phyloP scores from a whole-genome alignment of 2,888 invertebrate species.

The Pandemis heparana region DNA sequence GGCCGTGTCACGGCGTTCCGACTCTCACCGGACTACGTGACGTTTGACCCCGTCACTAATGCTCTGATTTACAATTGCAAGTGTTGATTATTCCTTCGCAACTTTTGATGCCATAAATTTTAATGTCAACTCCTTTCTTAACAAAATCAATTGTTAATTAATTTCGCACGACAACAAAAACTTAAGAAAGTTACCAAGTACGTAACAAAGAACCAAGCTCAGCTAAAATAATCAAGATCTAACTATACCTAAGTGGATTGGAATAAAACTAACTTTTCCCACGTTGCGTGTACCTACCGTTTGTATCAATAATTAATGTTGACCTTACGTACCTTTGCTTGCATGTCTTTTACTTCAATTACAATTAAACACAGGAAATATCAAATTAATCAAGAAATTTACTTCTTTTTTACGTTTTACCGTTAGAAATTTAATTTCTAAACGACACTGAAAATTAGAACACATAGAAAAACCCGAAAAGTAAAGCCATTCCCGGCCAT shows the following conservation, averaged over 20 bases:
- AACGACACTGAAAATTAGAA: too few species aligned
- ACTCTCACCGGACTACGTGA: constrained; percentile 1
- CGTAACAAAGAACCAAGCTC: neutral
- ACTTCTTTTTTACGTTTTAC: too few species aligned
- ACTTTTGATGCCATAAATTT: neutral
- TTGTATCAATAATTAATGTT: constrained; percentile 7
- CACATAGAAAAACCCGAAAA: too few species aligned
- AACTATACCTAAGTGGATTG: neutral
- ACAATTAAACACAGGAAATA: too few species aligned
- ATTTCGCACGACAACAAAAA: neutral
- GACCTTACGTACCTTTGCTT: neutral
- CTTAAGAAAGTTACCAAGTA: neutral
- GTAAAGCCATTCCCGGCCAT: too few species aligned
- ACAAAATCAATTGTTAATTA: neutral
- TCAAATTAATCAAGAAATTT: too few species aligned
- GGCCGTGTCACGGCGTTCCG: constrained; percentile 10
- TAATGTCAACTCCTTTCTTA: neutral
- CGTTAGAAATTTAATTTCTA: too few species aligned
- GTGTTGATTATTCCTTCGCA: neutral
- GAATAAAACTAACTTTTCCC: neutral
- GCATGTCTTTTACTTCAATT: neutral
- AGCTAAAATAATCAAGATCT: constrained; percentile 5
- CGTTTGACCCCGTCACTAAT: neutral
- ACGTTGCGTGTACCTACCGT: neutral
- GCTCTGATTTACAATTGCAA: neutral